Base-by-base conservation (phyloP, 64 coral and sea anemone genomes). In the Anthopleura sola region DNA sequence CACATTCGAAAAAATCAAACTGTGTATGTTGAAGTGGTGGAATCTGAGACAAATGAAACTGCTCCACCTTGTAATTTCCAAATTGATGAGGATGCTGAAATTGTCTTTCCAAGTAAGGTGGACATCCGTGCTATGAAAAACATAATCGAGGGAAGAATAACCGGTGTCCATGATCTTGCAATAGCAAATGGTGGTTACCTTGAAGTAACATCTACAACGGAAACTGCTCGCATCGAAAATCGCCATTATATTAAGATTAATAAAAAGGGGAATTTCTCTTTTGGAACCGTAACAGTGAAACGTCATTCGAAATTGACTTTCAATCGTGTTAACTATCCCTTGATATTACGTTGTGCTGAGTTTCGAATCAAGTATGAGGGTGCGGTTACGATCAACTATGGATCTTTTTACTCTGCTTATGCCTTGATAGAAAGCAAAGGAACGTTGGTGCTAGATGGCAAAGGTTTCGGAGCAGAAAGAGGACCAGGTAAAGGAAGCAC, bases 201-300 rank as follows among this genome's bases (percentile, higher is more conserved):
- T 34, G 95, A 94, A 88, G 90, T 98, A 26, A 88, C 95, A 26
- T 98, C 95, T 11, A 94, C 92, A 44, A 87, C 95, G 34, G 80
- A 98, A 83, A 98, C 95, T 31, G 95, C 95, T 20, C 85, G 86
- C 11, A 86, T 98, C 15, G 95, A 98, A 49, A 98, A 98, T 88
- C 86, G 95, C 18, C 83, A 80, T 19, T 98, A 98, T 28, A 69
- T 94, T 75, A 89, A 93, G 79, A 98, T 98, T 54, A 92, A 88
- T 55, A 69, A 98, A 60, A 98, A 98, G 47, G 95, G 95, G 0
- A 98, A 98, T 88, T 98, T 98, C 62, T 98, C 95, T 8, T 98
- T 98, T 82, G 95, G 86, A 18, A 88, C 85, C 36, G 82, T 98
- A 23, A 91, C 88, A 15, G 92, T 94, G 40, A 88, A 98, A 83